Evolutionary conservation across 2,797 vertebrate genomes (phyloP).

Genomic region (Graptemys geographica): DNA sequence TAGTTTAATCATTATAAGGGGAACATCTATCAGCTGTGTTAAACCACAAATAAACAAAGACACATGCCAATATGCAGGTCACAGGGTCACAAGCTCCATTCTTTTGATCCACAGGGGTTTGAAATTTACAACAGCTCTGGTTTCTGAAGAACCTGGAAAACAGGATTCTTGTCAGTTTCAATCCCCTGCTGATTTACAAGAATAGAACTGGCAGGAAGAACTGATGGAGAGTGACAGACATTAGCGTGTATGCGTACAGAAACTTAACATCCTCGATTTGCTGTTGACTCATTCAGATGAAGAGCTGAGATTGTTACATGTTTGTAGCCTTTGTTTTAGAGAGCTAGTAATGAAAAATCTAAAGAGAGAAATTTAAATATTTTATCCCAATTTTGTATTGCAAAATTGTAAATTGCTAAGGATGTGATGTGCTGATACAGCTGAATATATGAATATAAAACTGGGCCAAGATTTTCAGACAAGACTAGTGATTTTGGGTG

Average conservation of each 20-base stretch:
- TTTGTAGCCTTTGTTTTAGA: neutral
- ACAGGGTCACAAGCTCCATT: neutral
- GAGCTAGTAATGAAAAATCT: neutral
- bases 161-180: neutral
- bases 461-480: neutral
- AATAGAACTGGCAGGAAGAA: constrained; percentile 1
- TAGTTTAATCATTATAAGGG: neutral
- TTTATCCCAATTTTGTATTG: neutral
- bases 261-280: neutral
- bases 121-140: constrained; percentile 2
- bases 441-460: neutral
- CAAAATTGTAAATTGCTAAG: neutral
- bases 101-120: neutral
- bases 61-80: neutral
- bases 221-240: neutral
- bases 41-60: neutral
- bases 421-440: neutral
- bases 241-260: neutral
- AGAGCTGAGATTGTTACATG: neutral
- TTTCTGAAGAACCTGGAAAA: neutral
- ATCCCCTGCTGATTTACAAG: neutral
- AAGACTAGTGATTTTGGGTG: neutral
- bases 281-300: neutral
- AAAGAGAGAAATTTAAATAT: neutral
- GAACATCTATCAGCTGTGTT: neutral